Conservation (phyloP, 2,888 invertebrate genomes). For the Luffia ferchaultella region DNA sequence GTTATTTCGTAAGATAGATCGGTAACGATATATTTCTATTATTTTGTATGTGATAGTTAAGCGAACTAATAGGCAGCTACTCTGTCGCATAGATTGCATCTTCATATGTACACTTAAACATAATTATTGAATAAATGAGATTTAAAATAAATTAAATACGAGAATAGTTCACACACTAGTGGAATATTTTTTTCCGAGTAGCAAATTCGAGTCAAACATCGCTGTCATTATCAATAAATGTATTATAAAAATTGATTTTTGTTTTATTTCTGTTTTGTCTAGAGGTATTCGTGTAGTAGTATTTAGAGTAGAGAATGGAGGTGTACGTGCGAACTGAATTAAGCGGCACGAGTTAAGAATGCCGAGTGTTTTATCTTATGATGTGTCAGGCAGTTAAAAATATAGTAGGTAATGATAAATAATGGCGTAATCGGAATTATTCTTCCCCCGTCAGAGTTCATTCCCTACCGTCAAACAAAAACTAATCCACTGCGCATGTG, state of each 20-base stretch:
- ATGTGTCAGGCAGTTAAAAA: too few relatives aligned
- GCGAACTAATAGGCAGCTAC: conserved; percentile 45
- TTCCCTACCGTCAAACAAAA: too few relatives aligned
- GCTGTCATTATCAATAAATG: conserved; percentile 67
- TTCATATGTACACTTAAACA: conserved; percentile 49
- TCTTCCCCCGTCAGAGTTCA: too few relatives aligned
- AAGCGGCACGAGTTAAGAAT: too few relatives aligned
- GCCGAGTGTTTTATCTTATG: too few relatives aligned
- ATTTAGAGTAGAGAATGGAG: not conserved
- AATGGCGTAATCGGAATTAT: too few relatives aligned
- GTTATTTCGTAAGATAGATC: not conserved
- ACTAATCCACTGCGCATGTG: too few relatives aligned
- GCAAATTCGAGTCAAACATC: conserved; percentile 62
- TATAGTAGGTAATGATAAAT: too few relatives aligned
- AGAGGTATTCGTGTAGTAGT: not conserved
- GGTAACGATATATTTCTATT: not conserved
- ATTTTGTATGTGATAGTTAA: conserved; percentile 32
- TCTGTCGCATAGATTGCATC: conserved; percentile 51
- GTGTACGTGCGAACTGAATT: too few relatives aligned
- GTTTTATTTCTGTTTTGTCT: conserved; percentile 27
- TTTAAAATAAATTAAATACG: conserved; percentile 58
- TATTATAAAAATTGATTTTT: conserved; percentile 41
- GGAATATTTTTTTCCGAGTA: conserved; percentile 66
- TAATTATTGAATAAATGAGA: conserved; percentile 46
- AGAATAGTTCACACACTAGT: conserved; percentile 58